phyloP scores from a whole-genome alignment of 1,140 invertebrate species.

The Drosophila biarmipes region DNA sequence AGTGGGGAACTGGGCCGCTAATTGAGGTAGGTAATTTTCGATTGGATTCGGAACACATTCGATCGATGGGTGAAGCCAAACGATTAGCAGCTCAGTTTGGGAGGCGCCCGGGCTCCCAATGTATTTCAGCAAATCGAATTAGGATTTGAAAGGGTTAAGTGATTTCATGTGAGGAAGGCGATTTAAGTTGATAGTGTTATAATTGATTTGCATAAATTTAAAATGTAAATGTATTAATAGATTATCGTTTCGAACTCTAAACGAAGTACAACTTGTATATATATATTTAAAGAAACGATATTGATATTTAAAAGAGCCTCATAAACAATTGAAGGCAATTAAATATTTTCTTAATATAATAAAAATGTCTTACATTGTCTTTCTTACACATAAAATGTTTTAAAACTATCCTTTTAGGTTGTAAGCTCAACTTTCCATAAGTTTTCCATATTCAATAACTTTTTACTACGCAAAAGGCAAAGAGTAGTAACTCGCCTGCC shows the following conservation, averaged over 20 bases:
- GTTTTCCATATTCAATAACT: neutral
- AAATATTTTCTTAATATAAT: too few species aligned
- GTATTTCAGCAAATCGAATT: constrained; percentile 6
- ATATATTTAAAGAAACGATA: too few species aligned
- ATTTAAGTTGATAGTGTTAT: neutral
- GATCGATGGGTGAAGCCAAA: constrained; percentile 37
- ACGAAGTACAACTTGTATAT: too few species aligned
- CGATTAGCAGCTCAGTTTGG: constrained; percentile 50
- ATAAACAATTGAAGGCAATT: too few species aligned
- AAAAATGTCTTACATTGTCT: too few species aligned
- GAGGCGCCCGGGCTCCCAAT: constrained; percentile 2
- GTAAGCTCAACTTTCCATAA: too few species aligned
- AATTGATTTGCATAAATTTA: neutral
- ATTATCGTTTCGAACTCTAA: too few species aligned
- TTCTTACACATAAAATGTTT: too few species aligned
- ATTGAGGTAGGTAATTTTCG: constrained; percentile 71
- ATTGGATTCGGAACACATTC: constrained; percentile 47
- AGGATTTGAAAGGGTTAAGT: constrained; percentile 3
- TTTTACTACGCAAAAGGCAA: neutral
- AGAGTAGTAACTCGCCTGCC: constrained; percentile 7
- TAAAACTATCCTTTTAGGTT: too few species aligned
- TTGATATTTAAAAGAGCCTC: too few species aligned
- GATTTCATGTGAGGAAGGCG: neutral
- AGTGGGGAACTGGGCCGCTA: constrained; percentile 39
- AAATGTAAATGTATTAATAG: too few species aligned